A percentile compares a stretch with the other conserved stretches of the same genome.
These are phyloP conservation scores for Brachymystax lenok DNA, from an alignment of 2,797 vertebrate genomes.

Conservation along the genomic window DNA sequence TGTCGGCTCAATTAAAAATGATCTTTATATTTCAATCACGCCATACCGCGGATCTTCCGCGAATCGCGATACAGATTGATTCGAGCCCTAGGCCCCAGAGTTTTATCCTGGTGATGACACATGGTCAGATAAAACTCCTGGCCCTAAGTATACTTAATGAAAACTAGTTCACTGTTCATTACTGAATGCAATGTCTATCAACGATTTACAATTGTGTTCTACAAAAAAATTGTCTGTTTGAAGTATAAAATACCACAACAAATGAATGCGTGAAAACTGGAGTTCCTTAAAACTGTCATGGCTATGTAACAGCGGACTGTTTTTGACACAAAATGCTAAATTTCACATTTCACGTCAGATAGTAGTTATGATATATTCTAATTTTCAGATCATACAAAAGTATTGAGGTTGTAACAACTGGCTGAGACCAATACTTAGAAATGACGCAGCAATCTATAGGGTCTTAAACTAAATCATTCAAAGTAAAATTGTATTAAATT, in stretches of 20 bases:
- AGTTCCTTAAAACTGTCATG: not conserved
- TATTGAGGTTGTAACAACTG: not conserved
- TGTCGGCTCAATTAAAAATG: too few relatives aligned
- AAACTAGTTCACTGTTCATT: not conserved
- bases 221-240: not conserved
- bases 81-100: not conserved
- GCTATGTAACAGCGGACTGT: conserved; percentile 3
- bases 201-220: not conserved
- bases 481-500: conserved; percentile 9
- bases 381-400: not conserved
- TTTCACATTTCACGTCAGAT: conserved; percentile 10
- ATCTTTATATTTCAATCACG: too few relatives aligned
- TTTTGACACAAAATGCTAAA: not conserved
- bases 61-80: too few relatives aligned
- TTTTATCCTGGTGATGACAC: not conserved
- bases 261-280: not conserved
- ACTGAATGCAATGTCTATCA: not conserved
- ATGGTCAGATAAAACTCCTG: not conserved
- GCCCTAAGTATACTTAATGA: not conserved
- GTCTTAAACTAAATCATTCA: not conserved
- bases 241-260: not conserved
- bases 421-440: not conserved
- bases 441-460: conserved; percentile 2
- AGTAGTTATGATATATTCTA: conserved; percentile 7
- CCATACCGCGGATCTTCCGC: too few relatives aligned